Evolutionary conservation across 2,888 invertebrate species (phyloP).

Genomic region (Yponomeuta malinellus): DNA sequence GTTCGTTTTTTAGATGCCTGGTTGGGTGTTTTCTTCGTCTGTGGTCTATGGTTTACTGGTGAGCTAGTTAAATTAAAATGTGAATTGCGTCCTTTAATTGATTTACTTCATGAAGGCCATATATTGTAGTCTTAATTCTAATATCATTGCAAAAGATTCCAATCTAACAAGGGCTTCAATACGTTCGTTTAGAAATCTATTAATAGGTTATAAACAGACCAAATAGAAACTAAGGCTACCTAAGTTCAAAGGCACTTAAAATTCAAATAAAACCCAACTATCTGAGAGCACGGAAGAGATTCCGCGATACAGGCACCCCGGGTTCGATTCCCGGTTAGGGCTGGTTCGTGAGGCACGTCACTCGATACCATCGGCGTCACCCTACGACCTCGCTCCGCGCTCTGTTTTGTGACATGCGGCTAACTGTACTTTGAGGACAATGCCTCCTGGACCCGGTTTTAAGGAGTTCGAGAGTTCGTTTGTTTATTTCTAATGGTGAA

Average conservation of each 20-base stretch:
- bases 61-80: neutral
- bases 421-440: conserved; percentile 16
- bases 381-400: conserved; percentile 10
- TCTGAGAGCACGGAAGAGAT: conserved; percentile 8
- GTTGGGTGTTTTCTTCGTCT: neutral
- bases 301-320: conserved; percentile 5
- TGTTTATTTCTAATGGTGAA: conserved; percentile 8
- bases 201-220: neutral
- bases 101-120: too few relatives aligned
- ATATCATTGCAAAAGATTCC: too few relatives aligned
- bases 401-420: conserved; percentile 15
- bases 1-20: neutral
- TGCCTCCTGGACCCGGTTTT: conserved; percentile 13
- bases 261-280: neutral
- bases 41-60: neutral
- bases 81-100: neutral
- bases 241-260: neutral
- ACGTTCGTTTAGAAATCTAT: too few relatives aligned
- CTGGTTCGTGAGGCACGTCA: conserved; percentile 11
- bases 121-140: too few relatives aligned
- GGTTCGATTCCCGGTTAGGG: conserved; percentile 12
- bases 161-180: too few relatives aligned
- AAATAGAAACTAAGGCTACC: neutral
- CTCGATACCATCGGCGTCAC: conserved; percentile 13
- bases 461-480: conserved; percentile 6